Percentiles rank a stretch among this genome's conserved stretches.
Evolutionary conservation across 2,797 vertebrate species (phyloP).

Genomic region (Melanotaenia trifasciata): DNA sequence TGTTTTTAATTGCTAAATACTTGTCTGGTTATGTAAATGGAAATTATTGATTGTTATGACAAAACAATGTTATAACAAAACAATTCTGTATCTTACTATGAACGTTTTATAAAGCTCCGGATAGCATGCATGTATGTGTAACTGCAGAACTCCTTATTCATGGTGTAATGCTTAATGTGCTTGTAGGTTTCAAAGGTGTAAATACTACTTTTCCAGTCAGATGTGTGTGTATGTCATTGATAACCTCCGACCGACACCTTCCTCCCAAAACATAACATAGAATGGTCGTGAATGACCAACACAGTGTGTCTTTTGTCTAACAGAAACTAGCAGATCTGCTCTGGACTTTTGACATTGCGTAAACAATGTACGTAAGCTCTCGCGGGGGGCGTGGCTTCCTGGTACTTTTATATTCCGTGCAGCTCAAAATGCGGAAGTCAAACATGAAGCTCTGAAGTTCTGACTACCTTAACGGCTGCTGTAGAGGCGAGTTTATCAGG

Average conservation of each 20-base stretch:
- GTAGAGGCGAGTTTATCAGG: conserved; percentile 22
- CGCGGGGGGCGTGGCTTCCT: conserved; percentile 55
- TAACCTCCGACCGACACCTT: neutral
- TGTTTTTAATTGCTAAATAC: neutral
- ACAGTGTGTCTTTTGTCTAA: neutral
- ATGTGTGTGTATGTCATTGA: neutral
- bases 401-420: neutral
- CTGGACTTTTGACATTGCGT: conserved; percentile 11
- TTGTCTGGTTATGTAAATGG: too few species aligned
- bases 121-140: too few species aligned
- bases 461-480: neutral
- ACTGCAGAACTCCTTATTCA: too few species aligned
- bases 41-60: too few species aligned
- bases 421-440: conserved; percentile 59
- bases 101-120: neutral
- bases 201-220: neutral
- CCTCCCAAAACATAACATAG: neutral
- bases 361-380: neutral
- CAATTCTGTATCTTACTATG: neutral
- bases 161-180: neutral
- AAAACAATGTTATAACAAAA: too few species aligned
- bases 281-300: neutral
- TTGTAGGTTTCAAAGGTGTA: neutral
- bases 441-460: conserved; percentile 15
- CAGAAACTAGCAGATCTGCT: neutral